These are phyloP conservation scores for Meloidogyne chitwoodi DNA, from an alignment of 1,140 invertebrate species.

Conservation along the genomic window DNA sequence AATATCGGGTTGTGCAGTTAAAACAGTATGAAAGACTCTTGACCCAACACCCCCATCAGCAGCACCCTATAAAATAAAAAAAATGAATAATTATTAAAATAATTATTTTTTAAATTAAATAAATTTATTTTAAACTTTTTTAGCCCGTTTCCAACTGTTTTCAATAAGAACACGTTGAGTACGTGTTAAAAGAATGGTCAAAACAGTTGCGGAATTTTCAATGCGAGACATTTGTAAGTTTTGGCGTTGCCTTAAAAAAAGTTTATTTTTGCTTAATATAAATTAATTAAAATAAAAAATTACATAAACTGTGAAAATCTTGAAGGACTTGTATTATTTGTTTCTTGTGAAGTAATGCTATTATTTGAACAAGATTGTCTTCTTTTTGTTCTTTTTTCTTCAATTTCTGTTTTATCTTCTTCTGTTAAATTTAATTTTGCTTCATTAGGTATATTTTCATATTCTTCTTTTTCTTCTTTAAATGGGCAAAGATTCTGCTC, in stretches of 20 bases:
- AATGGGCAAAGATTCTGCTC: too few species aligned
- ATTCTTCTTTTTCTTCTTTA: too few species aligned
- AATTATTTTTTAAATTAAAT: not conserved
- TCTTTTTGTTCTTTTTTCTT: not conserved
- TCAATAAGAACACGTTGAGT: constrained; percentile 37
- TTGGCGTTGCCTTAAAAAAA: not conserved
- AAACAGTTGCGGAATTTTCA: constrained; percentile 19
- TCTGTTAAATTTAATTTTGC: not conserved
- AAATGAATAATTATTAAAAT: not conserved
- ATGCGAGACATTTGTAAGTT: constrained; percentile 6
- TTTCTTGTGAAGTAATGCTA: not conserved
- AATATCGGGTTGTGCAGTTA: constrained; percentile 45
- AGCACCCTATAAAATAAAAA: constrained; percentile 9
- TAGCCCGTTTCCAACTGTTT: constrained; percentile 42
- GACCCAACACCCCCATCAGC: constrained; percentile 42
- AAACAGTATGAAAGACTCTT: constrained; percentile 34
- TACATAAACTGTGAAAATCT: not conserved
- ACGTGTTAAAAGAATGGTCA: constrained; percentile 28
- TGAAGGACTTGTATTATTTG: not conserved
- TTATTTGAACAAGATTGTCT: not conserved
- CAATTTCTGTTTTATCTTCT: not conserved
- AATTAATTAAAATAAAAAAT: too few species aligned
- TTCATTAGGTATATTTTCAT: too few species aligned
- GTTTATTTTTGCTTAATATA: too few species aligned
- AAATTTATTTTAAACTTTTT: constrained; percentile 29